Percentiles rank a stretch among this genome's conserved stretches.
Conservation (phyloP, 2,113 vertebrate species). For the Anas platyrhynchos region DNA sequence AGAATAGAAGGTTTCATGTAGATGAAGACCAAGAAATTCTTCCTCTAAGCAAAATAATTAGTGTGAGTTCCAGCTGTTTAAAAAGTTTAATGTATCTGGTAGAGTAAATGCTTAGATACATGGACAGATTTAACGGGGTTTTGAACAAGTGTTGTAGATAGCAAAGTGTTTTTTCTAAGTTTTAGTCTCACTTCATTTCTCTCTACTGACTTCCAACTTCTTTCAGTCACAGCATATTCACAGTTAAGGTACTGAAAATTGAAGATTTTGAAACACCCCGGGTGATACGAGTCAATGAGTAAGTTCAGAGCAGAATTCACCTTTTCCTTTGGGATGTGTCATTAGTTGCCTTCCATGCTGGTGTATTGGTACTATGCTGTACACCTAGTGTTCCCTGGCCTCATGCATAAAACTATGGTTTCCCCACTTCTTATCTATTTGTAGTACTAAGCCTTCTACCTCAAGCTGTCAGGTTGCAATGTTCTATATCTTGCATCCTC, state of each 20-base stretch:
- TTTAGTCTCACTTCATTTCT: background rate
- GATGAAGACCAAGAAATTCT: no score
- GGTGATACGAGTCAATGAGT: constrained; percentile 91
- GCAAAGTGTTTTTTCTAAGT: no score
- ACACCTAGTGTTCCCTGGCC: background rate
- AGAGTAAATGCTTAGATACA: no score
- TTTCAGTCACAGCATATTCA: constrained; percentile 94
- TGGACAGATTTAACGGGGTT: no score
- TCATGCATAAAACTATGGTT: accelerated
- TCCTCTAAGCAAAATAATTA: no score
- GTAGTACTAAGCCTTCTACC: background rate
- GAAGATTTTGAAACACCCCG: constrained; percentile 77
- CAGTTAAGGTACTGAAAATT: constrained; percentile 87
- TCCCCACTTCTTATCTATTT: accelerated
- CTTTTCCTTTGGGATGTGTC: background rate
- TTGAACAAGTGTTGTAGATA: no score
- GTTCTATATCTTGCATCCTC: background rate
- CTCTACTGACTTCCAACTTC: background rate
- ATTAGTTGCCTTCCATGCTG: background rate
- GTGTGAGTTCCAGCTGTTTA: no score
- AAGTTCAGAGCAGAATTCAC: constrained; percentile 69
- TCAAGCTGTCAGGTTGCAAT: background rate
- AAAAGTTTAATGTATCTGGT: no score
- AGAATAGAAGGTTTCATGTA: no score
- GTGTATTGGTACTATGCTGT: background rate